Evolutionary conservation across 2,113 vertebrate genomes (phyloP).

Genomic region (Sinocyclocheilus grahami): DNA sequence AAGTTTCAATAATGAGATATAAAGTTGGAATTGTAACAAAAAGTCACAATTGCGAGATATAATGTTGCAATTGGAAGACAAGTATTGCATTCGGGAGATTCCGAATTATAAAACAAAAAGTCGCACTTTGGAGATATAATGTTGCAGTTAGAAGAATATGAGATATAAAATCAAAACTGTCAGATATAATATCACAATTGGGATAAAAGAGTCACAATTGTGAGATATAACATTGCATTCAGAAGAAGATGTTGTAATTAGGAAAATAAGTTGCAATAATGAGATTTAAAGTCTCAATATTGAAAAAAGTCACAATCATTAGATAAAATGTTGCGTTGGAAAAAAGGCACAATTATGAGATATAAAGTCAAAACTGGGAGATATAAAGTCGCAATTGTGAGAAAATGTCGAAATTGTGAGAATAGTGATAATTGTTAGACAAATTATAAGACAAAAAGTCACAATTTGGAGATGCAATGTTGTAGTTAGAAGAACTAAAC

Average conservation of each 20-base stretch:
- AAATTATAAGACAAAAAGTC: too few species aligned
- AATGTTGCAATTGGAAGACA: not conserved
- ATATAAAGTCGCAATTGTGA: too few species aligned
- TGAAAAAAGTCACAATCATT: not conserved
- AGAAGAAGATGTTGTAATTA: not conserved
- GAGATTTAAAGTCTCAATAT: not conserved
- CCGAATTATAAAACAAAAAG: not conserved
- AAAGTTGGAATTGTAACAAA: not conserved
- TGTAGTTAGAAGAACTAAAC: too few species aligned
- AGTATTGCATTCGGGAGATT: too few species aligned
- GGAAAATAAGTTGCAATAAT: not conserved
- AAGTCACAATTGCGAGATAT: not conserved
- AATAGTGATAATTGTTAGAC: too few species aligned
- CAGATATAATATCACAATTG: not conserved
- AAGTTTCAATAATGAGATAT: too few species aligned
- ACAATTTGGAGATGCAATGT: not conserved
- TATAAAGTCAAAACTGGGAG: too few species aligned
- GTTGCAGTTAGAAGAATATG: not conserved
- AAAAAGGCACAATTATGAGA: not conserved
- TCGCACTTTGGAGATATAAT: not conserved
- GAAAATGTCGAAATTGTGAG: too few species aligned
- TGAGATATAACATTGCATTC: not conserved
- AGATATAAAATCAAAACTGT: not conserved
- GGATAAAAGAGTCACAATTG: not conserved
- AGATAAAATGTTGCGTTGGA: too few species aligned